phyloP scores from a whole-genome alignment of 2,888 invertebrate species.

The Rutpela maculata region DNA sequence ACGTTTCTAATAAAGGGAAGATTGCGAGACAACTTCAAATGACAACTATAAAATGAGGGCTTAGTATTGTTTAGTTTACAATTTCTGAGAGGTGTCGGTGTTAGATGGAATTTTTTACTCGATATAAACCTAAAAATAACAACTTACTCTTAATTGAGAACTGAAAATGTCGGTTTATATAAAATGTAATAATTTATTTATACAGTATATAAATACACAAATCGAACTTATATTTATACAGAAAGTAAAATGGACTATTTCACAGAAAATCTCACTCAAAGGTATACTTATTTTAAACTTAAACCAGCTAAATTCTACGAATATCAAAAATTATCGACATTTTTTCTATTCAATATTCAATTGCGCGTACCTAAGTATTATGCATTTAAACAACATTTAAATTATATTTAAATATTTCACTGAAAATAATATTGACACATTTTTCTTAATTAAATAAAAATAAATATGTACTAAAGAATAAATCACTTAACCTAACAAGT shows the following conservation, averaged over 20 bases:
- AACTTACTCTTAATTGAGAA: neutral
- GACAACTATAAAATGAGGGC: too few relatives aligned
- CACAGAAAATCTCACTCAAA: slow-evolving; percentile 1
- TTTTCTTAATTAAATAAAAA: neutral
- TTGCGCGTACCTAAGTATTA: neutral
- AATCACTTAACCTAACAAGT: neutral
- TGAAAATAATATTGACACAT: neutral
- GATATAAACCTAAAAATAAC: too few relatives aligned
- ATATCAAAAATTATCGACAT: slow-evolving; percentile 4
- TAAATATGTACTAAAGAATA: neutral
- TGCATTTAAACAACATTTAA: too few relatives aligned
- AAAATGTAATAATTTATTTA: slow-evolving; percentile 5
- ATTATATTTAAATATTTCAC: neutral
- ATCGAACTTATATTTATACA: neutral
- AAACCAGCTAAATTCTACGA: neutral
- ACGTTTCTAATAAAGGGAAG: too few relatives aligned
- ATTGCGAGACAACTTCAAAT: too few relatives aligned
- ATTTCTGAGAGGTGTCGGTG: too few relatives aligned
- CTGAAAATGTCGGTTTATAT: neutral
- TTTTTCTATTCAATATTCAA: neutral
- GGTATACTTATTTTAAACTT: slow-evolving; percentile 2
- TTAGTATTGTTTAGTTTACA: too few relatives aligned
- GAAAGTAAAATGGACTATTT: neutral
- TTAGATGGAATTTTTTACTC: too few relatives aligned
- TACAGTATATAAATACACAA: neutral